Evolutionary conservation across 2,888 invertebrate genomes (phyloP), one percentile per base, ranked within the genome.

Genomic region (Acheta domesticus): DNA sequence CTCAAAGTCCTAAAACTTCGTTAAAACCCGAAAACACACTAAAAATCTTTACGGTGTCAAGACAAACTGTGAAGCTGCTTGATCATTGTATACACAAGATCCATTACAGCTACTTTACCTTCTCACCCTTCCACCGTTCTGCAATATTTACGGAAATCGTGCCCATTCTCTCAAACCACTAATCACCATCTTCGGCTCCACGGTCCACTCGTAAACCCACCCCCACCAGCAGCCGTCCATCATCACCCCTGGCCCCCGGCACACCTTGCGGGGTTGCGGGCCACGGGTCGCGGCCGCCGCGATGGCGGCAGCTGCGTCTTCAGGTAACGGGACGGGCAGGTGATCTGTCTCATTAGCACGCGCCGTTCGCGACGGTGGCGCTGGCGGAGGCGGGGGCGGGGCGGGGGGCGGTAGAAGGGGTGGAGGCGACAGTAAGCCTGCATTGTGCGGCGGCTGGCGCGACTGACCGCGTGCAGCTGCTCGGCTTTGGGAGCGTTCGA

Each of bases 301-400:
- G 12, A 8, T 5, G 62, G n/a, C 62, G 36, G 62, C 62, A 62
- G 62, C 62, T 62, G 62, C 62, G 16, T n/a, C 62, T 5, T 16
- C 36, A n/a, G 62, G 16, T 62, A 62, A 62, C 62, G 62, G 62
- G 62, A 62, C n/a, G 16, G 62, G 62, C 62, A 62, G 62, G 62
- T 62, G 62, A 62, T 62, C 62, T 62, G 62, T n/a, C 62, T 62
- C 62, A 62, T 62, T 62, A 62, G 62, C 62, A 62, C 62, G 62
- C 62, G 62, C 62, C 16, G 62, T 12, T 62, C 16, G 62, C 62
- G 62, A 62, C 62, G 62, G 14, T 3, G 62, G 62, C 12, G 62
- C 12, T 62, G 62, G 19, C 2, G 14, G 62, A 4, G 3, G 62
- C 50, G 19, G 50, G 19, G 50, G 12, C 19, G 62, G n/a, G n/a